Evolutionary conservation across 2,888 invertebrate genomes (phyloP), one percentile per base, ranked within the genome.

Genomic region (Pantelozetes paolii): DNA sequence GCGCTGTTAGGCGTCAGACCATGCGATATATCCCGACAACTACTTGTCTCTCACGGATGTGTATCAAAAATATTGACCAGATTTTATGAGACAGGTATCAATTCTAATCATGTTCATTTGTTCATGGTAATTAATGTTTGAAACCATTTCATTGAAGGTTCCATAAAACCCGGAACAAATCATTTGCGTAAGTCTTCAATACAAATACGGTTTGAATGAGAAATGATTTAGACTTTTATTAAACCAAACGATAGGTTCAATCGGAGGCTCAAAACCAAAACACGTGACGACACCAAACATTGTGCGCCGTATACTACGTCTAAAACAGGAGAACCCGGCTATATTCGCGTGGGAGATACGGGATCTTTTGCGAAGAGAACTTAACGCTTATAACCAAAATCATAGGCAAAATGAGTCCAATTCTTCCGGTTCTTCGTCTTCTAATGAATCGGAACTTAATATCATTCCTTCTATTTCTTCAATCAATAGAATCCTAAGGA

Each of bases 261-360:
- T 77, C 23, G 78, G 78, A 13, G 77, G 77, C 13, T 77, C 77
- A 48, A 78, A 78, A 57, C 77, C 78, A 1, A 78, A 77, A 92
- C 93, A 95, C 92, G 95, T 95, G 77, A 94, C 95, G 76, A 95
- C 96, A 3, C 95, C 95, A 1, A 92, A 93, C 0, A 94, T 96
- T 0, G 94, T 96, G 18, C 91, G 94, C 84, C 92, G 94, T 84
- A 96, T 97, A 79, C 87, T 95, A 42, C 89, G 94, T 6, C 88
- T 94, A 80, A 96, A 96, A 82, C 92, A 93, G 81, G 94, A 95
- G 82, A 94, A 95, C 83, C 95, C 95, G 0, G 92, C 93, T 6
- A 91, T 95, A 89, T 95, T 96, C 82, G 95, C 95, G 13, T 96
- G 95, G 94, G 96, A 96, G 45, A 95, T 96, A 77, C 86, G 95